These are phyloP conservation scores for Pandemis heparana DNA, from an alignment of 2,888 invertebrate genomes.

Conservation along the genomic window DNA sequence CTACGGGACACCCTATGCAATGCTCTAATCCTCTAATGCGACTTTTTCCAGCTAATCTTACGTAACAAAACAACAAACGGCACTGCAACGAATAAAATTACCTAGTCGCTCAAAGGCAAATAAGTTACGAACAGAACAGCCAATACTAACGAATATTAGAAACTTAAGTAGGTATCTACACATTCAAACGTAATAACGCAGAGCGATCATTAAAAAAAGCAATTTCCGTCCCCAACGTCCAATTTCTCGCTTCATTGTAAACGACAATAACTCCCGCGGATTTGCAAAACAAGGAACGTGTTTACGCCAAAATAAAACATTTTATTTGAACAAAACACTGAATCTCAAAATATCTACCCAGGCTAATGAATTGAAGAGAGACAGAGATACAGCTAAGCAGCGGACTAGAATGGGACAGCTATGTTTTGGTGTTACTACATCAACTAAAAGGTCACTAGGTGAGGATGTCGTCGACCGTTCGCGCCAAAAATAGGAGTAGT, in stretches of 20 bases:
- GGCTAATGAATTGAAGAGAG: slow-evolving; percentile 59
- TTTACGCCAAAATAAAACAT: slow-evolving; percentile 37
- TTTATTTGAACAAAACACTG: slow-evolving; percentile 30
- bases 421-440: slow-evolving; percentile 48
- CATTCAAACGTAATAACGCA: slow-evolving; percentile 1
- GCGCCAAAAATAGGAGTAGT: slow-evolving; percentile 49
- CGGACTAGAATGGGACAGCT: slow-evolving; percentile 49
- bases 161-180: background rate
- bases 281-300: slow-evolving; percentile 30
- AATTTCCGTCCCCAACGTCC: slow-evolving; percentile 12
- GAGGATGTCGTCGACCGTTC: slow-evolving; percentile 52
- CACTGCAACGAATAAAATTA: no score
- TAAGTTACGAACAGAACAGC: background rate
- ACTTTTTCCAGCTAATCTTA: no score
- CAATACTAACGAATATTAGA: background rate
- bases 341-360: slow-evolving; percentile 45
- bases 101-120: background rate
- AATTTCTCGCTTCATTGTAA: slow-evolving; percentile 9
- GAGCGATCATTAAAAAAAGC: slow-evolving; percentile 11
- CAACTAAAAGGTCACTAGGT: slow-evolving; percentile 52
- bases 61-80: no score
- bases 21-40: no score
- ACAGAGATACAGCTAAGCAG: slow-evolving; percentile 43
- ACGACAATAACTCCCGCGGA: slow-evolving; percentile 10
- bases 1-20: no score